Conservation (phyloP, 2,113 vertebrate genomes). For the Atlantisia rogersi region DNA sequence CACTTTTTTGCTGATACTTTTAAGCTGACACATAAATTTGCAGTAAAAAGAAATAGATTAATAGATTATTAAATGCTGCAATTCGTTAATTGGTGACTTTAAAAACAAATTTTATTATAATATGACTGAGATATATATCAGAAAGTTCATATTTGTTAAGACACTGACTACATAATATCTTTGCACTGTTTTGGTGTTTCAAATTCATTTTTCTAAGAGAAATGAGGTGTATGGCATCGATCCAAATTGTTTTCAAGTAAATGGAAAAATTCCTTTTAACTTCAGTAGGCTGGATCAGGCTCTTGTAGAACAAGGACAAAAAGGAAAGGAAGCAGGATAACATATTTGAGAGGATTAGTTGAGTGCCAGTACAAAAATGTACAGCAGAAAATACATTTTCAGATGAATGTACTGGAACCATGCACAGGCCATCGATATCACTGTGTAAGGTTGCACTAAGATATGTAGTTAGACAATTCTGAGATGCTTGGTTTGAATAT, state of each 20-base stretch:
- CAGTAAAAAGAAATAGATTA: neutral
- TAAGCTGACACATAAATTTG: neutral
- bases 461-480: neutral
- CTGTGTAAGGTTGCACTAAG: neutral
- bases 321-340: neutral
- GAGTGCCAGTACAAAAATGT: neutral
- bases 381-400: neutral
- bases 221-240: neutral
- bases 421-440: neutral
- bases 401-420: neutral
- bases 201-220: neutral
- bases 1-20: neutral
- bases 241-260: neutral
- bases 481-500: neutral
- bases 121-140: neutral
- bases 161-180: neutral
- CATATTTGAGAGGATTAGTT: neutral
- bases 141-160: neutral
- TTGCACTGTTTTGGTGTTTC: neutral
- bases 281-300: neutral
- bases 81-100: neutral
- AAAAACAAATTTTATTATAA: neutral
- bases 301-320: neutral
- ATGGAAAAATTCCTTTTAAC: neutral
- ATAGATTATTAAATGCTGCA: neutral